These are phyloP conservation scores for Chrysocyon brachyurus DNA, from an alignment of 2,797 vertebrate genomes.

Conservation along the genomic window DNA sequence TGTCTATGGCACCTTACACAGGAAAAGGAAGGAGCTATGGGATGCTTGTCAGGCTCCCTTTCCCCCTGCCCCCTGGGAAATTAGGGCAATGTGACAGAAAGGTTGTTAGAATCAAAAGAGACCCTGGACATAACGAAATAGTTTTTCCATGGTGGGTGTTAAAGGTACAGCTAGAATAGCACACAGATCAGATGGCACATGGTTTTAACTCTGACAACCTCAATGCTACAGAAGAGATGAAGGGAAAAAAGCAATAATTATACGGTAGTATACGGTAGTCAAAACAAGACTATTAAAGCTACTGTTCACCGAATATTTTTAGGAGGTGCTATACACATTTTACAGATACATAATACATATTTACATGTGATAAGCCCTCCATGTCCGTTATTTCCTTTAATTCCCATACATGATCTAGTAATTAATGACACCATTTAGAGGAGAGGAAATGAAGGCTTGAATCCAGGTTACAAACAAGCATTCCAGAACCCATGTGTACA, in stretches of 20 bases:
- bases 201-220: neutral
- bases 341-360: neutral
- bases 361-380: neutral
- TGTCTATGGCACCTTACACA: rapidly evolving
- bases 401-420: neutral
- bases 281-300: neutral
- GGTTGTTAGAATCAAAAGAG: neutral
- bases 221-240: neutral
- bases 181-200: neutral
- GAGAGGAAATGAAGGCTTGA: neutral
- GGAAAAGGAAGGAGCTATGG: neutral
- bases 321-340: neutral
- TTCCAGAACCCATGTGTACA: neutral
- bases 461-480: neutral
- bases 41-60: neutral
- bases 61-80: neutral
- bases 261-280: neutral
- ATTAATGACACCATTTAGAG: neutral
- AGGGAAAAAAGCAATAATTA: neutral
- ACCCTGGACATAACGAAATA: neutral
- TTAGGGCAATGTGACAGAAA: neutral
- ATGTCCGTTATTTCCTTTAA: neutral
- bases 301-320: neutral
- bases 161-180: neutral
- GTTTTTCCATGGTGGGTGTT: neutral